These are phyloP conservation scores for Asarcornis scutulata DNA, from an alignment of 2,113 vertebrate species.

Conservation along the genomic window DNA sequence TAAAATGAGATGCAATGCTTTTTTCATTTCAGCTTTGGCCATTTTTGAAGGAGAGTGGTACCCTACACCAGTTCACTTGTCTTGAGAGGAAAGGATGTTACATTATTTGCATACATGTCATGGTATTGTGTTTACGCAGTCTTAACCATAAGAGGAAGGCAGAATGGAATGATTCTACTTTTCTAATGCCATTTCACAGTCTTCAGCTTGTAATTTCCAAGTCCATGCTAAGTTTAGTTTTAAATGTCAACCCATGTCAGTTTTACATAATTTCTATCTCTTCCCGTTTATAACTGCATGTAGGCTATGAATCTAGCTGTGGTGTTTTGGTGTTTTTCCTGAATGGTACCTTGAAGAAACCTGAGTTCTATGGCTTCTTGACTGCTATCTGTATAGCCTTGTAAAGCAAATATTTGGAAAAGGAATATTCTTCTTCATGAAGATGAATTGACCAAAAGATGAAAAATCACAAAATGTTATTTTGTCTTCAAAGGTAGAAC, in stretches of 20 bases:
- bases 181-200: neutral
- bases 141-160: neutral
- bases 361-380: neutral
- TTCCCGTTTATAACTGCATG: neutral
- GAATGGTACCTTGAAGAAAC: neutral
- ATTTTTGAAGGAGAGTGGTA: neutral
- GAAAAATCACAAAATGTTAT: neutral
- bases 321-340: neutral
- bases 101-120: neutral
- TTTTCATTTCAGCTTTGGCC: neutral
- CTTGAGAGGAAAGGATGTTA: neutral
- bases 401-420: neutral
- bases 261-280: neutral
- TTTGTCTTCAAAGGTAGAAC: neutral
- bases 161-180: neutral
- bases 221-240: neutral
- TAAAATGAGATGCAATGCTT: neutral
- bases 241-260: neutral
- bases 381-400: neutral
- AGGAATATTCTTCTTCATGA: neutral
- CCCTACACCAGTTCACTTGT: neutral
- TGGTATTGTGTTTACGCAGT: neutral
- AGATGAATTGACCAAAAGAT: neutral
- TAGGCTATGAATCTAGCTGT: neutral
- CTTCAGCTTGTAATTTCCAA: neutral